Evolutionary conservation across 2,888 invertebrate species (phyloP).

Genomic region (Dexiosoma caninum): DNA sequence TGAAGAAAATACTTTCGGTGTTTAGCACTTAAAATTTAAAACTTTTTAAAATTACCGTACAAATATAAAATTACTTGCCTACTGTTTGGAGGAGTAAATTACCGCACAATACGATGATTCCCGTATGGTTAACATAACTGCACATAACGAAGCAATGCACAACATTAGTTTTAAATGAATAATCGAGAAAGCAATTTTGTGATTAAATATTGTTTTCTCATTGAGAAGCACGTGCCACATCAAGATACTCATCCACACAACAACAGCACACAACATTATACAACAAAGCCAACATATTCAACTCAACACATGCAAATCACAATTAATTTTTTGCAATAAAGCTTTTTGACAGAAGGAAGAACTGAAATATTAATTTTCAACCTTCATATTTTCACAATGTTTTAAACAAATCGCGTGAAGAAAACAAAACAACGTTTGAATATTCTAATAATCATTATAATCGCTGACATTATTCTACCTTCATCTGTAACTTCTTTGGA

Average conservation of each 20-base stretch:
- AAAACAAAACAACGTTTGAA: constrained; percentile 20
- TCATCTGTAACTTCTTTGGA: constrained; percentile 12
- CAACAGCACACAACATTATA: background rate
- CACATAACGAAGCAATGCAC: no score
- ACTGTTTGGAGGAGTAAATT: no score
- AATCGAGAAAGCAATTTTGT: constrained; percentile 38
- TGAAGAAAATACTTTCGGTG: no score
- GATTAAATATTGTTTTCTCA: constrained; percentile 49
- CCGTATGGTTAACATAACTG: no score
- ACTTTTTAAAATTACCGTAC: no score
- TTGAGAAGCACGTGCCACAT: constrained; percentile 52
- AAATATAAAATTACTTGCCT: no score
- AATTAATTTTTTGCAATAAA: constrained; percentile 39
- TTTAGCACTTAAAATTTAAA: no score
- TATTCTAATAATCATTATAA: constrained; percentile 51
- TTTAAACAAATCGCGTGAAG: constrained; percentile 20
- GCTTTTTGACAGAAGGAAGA: background rate
- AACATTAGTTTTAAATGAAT: background rate
- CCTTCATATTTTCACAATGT: constrained; percentile 29
- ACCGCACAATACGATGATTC: no score
- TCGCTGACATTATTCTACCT: constrained; percentile 60
- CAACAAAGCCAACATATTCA: background rate
- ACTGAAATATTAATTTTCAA: constrained; percentile 38
- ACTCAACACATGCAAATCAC: constrained; percentile 37
- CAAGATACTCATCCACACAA: background rate